Base-by-base conservation (phyloP, 2,797 vertebrate species). In the Catostomus latipinnis region DNA sequence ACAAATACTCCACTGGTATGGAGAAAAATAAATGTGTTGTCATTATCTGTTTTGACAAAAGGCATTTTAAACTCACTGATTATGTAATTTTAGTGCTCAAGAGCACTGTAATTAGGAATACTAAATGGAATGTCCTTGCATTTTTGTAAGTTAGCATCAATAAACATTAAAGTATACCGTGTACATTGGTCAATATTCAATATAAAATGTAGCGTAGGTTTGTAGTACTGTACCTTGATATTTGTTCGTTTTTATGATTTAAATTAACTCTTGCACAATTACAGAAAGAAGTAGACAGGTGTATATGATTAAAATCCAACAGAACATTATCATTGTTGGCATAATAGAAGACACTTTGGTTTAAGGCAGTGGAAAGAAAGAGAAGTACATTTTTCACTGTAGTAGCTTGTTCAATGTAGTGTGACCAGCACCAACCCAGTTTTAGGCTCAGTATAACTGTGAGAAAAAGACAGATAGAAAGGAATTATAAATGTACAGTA, bases 371-470 rank as follows among this genome's bases (percentile, higher is more conserved):
- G 34, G 3, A 34, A 34, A 34, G 34, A 34, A 34, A 34, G 34
- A 14, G n/a, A 61, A 58, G 45, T 53, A 70, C 61, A 46, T 8
- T 22, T 12, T 87, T 89, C 83, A 93, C 85, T 91, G 89, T 76
- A 80, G 78, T 22, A 80, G 62, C 49, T 76, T 61, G 16, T 58
- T 67, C 82, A 92, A 63, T 89, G 92, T 84, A 98, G 90, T 91
- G 92, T 95, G 82, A 99, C 95, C 90, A 96, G 93, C 88, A 98
- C 84, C 78, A 95, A 93, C 83, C 97, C 97, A 74, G 91, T 91
- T 88, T 97, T 96, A 90, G 95, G 93, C 92, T 99, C 97, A 74
- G 94, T 93, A 88, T 95, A 98, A 93, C 97, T 99, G 79, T 7
- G 8, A 58, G 54, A 66, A 53, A 78, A 11, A 16, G 1, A 69